These are phyloP conservation scores for Heterotilapia buettikoferi DNA, from an alignment of 2,113 vertebrate species.

Conservation along the genomic window DNA sequence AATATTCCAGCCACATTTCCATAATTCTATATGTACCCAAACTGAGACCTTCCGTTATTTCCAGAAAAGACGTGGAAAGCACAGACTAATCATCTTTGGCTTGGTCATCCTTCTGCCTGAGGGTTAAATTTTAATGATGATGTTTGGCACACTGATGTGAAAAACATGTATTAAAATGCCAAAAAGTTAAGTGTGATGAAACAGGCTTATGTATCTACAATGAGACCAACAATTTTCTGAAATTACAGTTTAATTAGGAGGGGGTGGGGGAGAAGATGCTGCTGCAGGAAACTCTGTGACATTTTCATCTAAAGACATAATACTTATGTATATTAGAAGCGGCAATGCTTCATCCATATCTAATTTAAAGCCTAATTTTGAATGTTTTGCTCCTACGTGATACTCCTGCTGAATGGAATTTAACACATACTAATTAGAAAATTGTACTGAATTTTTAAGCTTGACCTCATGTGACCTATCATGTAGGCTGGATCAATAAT, in stretches of 20 bases:
- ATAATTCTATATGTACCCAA: not conserved
- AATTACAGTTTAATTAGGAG: constrained; percentile 46
- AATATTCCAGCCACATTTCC: constrained; percentile 3
- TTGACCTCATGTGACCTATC: not conserved
- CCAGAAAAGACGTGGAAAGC: not conserved
- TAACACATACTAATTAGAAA: constrained; percentile 10
- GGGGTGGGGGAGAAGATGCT: not conserved
- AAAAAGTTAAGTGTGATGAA: constrained; percentile 41
- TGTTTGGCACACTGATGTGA: constrained; percentile 34
- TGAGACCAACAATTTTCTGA: constrained; percentile 38
- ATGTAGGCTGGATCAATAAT: not conserved
- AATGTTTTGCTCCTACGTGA: not conserved
- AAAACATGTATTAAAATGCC: constrained; percentile 20
- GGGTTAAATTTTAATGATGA: constrained; percentile 46
- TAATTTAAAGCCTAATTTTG: not conserved
- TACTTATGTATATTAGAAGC: not conserved
- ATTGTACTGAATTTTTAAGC: not conserved
- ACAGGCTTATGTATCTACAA: constrained; percentile 33
- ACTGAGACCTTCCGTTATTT: not conserved
- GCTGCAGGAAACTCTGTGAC: constrained; percentile 46
- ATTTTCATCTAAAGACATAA: constrained; percentile 21
- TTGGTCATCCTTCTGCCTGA: not conserved
- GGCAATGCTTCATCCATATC: not conserved
- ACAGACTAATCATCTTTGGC: not conserved
- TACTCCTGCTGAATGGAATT: not conserved